Evolutionary conservation across 2,797 vertebrate species (phyloP), one percentile per base, ranked within the genome.

Genomic region (Parauchenoglanis punctatus): DNA sequence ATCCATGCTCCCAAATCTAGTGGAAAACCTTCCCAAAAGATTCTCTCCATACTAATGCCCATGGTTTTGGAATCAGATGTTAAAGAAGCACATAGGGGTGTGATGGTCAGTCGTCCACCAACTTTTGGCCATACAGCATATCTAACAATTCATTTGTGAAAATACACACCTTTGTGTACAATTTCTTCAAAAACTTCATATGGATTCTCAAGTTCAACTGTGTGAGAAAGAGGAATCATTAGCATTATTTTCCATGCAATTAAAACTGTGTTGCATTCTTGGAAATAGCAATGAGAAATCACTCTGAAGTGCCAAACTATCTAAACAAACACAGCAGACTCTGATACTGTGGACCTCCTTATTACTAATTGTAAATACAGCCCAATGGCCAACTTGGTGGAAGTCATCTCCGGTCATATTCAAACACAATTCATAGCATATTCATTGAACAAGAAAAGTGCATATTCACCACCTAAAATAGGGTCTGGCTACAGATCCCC

Each of bases 181-280:
- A 54, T 25, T 7, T 76, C 80, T 54, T 52, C 56, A 54, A 65
- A 6, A 76, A 15, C 15, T 28, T 61, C 59, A 87, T 76, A 87
- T 0, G 61, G 58, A 87, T 56, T 40, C 11, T 83, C 58, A 56
- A 54, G 59, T 83, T 76, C 81, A 87, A 44, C 81, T 83, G 70
- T 56, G 70, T 44, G 46, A 52, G 59, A 76, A 87, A 83, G 13
- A 75, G 44, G 23, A 35, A 54, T 73, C n/a, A 75, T 65, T 83
- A 65, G 65, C 3, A 61, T 70, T 70, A 70, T 11, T 68, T n/a
- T 70, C 4, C 20, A 18, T 25, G 10, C 35, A 10, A 25, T 61
- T 25, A 65, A 28, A 40, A 23, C 70, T 44, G 10, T 73, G 40
- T 72, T 72, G 28, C 31, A 20, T 18, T 40, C 17, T 70, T 40